phyloP scores from a whole-genome alignment of 2,113 vertebrate genomes.

The Chroicocephalus ridibundus region DNA sequence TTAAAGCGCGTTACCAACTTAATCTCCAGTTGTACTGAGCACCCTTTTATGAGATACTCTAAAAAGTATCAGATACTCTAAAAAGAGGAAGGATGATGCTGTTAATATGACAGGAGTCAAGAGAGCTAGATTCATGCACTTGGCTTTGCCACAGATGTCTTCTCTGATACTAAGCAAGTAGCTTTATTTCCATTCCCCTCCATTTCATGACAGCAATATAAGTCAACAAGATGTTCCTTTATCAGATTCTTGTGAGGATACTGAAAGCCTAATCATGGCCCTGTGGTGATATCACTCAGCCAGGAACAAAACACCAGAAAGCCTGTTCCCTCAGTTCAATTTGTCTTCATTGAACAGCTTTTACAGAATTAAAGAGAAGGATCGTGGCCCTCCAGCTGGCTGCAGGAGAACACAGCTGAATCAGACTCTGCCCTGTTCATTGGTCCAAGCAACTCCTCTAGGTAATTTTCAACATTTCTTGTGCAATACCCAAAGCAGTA shows the following conservation, averaged over 20 bases:
- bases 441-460: not conserved
- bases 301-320: not conserved
- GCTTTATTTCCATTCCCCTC: not conserved
- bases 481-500: not conserved
- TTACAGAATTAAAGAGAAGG: not conserved
- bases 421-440: not conserved
- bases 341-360: not conserved
- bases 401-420: not conserved
- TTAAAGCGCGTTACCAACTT: not conserved
- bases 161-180: not conserved
- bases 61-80: not conserved
- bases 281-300: not conserved
- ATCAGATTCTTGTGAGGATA: not conserved
- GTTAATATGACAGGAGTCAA: not conserved
- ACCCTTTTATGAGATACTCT: not conserved
- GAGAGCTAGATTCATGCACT: not conserved
- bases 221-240: not conserved
- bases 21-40: not conserved
- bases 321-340: not conserved
- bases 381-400: rapidly evolving
- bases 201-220: not conserved
- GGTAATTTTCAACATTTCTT: not conserved
- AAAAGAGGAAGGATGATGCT: not conserved
- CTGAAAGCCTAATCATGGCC: not conserved
- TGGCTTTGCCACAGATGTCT: not conserved